A percentile compares a stretch with the other conserved stretches of the same genome.
phyloP scores from a whole-genome alignment of 2,113 vertebrate species.

The Silurus glanis region DNA sequence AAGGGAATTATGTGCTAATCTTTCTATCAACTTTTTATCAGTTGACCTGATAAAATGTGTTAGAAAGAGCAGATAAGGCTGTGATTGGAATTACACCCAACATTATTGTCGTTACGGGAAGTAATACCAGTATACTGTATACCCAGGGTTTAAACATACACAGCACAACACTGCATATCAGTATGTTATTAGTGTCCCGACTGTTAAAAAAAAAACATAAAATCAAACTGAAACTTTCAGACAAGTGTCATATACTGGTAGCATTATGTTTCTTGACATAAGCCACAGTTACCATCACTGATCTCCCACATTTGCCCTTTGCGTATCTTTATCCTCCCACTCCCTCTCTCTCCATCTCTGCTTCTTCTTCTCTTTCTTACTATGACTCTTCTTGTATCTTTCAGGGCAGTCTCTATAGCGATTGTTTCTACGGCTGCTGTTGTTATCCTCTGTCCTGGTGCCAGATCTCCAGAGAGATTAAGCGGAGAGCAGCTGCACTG shows the following conservation, averaged over 20 bases:
- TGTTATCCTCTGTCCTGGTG: conserved; percentile 73
- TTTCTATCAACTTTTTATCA: not conserved
- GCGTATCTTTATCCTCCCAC: not conserved
- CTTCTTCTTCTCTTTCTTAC: conserved; percentile 40
- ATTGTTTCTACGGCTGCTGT: conserved; percentile 73
- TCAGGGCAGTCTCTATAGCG: conserved; percentile 68
- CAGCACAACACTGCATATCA: too few relatives aligned
- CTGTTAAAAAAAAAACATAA: not conserved
- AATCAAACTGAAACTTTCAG: not conserved
- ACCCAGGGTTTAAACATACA: too few relatives aligned
- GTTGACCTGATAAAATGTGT: too few relatives aligned
- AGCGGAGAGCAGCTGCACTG: conserved; percentile 67
- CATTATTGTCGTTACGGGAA: not conserved
- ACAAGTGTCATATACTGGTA: not conserved
- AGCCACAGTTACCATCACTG: not conserved
- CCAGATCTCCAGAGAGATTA: conserved; percentile 73
- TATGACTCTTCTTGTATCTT: conserved; percentile 54
- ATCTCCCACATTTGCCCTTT: not conserved
- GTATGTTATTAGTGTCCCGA: not conserved
- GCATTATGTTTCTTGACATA: not conserved
- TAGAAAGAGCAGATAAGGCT: not conserved
- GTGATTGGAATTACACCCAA: not conserved
- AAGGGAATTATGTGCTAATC: not conserved
- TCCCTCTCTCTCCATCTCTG: conserved; percentile 56
- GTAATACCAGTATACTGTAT: too few relatives aligned